Evolutionary conservation across 1,140 invertebrate genomes (phyloP), one percentile per base, ranked within the genome.

Genomic region (Dendrolimus kikuchii): DNA sequence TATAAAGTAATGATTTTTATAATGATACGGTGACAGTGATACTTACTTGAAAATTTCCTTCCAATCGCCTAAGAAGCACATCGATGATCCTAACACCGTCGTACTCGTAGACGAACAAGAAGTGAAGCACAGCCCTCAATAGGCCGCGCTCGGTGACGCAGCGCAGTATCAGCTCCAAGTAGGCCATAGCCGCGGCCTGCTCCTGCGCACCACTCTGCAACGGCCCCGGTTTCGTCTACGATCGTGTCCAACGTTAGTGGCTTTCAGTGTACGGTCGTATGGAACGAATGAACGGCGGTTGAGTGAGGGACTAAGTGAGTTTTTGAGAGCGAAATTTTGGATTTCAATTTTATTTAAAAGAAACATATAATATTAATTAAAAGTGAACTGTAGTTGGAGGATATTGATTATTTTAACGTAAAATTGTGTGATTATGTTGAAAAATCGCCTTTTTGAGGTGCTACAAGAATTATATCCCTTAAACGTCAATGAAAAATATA

Each of bases 151-250:
- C 93, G 0, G 95, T 95, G 7, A 97, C 93, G 47, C 94, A 95
- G 51, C 97, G 90, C 50, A 98, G 74, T 68, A 96, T 94, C 51
- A 98, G 85, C 81, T 98, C 96, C 51, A 98, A 90, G 81, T 99
- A 98, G 5, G 95, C 95, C 62, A 95, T 97, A 1, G 96, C 95
- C 40, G 96, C 93, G 39, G 97, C 93, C 73, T 98, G 92, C 80
- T 98, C 97, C 51, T 94, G 92, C 59, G 94, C 88, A 57, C 94
- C 93, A 77, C 88, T 93, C 92, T 94, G 89, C 81, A 91, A 90
- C 78, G 86, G 77, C 81, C 79, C 87, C 66, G 65, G 66, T 78
- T 69, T 78, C 70, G 77, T 81, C 81, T 81, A 83, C 69, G 65
- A 70, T 74, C 63, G 63, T 55, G 47, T 50, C 49, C 42, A 52